phyloP scores from a whole-genome alignment of 2,113 vertebrate genomes.

The cattle (Bos taurus) region ARS-UCD2.0 NC_037331.1:80461501-80462000 shows the following conservation, averaged over 20 bases:
- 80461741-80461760: not conserved
- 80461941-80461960: not conserved
- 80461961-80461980: not conserved
- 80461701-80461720: conserved; percentile 3
- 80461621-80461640: not conserved
- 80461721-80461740: not conserved
- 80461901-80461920: not conserved
- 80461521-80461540: conserved; percentile 29
- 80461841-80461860: not conserved
- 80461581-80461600: conserved; percentile 40
- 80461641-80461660: not conserved
- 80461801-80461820: not conserved
- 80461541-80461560: conserved; percentile 32
- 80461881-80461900: not conserved
- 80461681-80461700: not conserved
- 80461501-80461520: conserved; percentile 60
- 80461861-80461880: not conserved
- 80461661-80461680: not conserved
- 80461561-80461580: conserved; percentile 40
- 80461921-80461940: not conserved
- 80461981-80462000: not conserved
- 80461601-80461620: conserved; percentile 30
- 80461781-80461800: not conserved
- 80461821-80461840: not conserved
- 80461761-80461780: not conserved